Percentiles rank a stretch among this genome's conserved stretches.
phyloP scores from a whole-genome alignment of 2,888 invertebrate species.

The Dichetophora obliterata region DNA sequence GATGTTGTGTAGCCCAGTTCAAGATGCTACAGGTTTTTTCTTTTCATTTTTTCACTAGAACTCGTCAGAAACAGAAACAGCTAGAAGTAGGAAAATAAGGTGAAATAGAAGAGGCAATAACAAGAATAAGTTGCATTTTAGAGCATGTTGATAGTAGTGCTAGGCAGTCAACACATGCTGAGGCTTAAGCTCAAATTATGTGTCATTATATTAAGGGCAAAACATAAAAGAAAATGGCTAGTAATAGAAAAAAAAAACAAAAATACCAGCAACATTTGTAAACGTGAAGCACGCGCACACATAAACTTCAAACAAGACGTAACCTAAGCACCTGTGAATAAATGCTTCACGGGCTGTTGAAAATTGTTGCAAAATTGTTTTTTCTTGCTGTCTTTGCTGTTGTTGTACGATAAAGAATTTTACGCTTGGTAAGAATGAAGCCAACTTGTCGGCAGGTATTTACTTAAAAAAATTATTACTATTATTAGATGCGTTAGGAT shows the following conservation, averaged over 20 bases:
- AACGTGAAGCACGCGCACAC: not conserved
- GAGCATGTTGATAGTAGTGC: not conserved
- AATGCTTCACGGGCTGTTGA: not conserved
- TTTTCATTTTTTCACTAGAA: too few relatives aligned
- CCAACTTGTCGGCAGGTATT: constrained; percentile 58
- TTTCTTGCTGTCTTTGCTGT: not conserved
- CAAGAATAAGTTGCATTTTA: not conserved
- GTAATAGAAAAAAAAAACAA: not conserved
- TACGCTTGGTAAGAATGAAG: constrained; percentile 8
- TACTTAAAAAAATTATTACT: constrained; percentile 52
- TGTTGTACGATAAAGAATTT: not conserved
- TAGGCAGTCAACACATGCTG: not conserved
- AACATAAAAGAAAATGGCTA: constrained; percentile 50
- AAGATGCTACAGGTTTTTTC: constrained; percentile 49
- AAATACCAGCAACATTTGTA: not conserved
- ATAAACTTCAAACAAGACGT: not conserved
- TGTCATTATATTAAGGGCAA: constrained; percentile 63
- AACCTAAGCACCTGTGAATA: not conserved
- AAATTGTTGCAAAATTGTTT: not conserved
- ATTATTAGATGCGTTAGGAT: constrained; percentile 58
- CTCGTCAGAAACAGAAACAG: not conserved
- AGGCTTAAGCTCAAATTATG: constrained; percentile 61
- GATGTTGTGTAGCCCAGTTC: constrained; percentile 52
- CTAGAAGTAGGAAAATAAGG: not conserved
- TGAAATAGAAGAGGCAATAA: too few relatives aligned